A percentile compares a stretch with the other conserved stretches of the same genome.
phyloP scores from a whole-genome alignment of 2,888 invertebrate species.

The Tiliacea aurago region DNA sequence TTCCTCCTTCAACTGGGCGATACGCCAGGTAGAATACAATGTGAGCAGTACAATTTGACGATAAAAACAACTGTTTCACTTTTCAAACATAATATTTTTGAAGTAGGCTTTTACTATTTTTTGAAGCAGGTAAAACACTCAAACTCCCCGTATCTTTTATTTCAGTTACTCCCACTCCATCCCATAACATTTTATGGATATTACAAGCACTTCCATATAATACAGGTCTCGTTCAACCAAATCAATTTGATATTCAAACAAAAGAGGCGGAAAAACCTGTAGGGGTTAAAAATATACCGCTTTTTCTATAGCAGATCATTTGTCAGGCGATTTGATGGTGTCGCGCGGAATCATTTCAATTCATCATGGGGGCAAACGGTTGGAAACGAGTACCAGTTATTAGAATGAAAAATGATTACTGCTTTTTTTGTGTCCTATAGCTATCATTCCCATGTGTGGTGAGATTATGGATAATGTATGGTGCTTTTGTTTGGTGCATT shows the following conservation, averaged over 20 bases:
- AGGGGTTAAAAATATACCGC: conserved; percentile 41
- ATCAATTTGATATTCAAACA: conserved; percentile 62
- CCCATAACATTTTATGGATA: conserved; percentile 40
- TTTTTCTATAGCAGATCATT: conserved; percentile 55
- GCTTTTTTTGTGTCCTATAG: conserved; percentile 9
- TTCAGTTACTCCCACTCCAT: conserved; percentile 26
- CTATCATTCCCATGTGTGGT: neutral
- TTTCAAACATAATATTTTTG: neutral
- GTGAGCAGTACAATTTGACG: too few relatives aligned
- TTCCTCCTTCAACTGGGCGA: too few relatives aligned
- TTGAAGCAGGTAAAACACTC: conserved; percentile 16
- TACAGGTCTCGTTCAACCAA: conserved; percentile 45
- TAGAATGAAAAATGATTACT: conserved; percentile 59
- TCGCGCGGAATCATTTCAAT: conserved; percentile 60
- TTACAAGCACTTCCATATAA: conserved; percentile 24
- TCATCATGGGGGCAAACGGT: conserved; percentile 59
- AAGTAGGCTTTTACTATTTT: neutral
- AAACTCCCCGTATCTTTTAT: neutral
- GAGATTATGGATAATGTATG: neutral
- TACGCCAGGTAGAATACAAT: too few relatives aligned
- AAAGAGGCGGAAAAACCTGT: conserved; percentile 10
- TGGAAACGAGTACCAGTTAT: conserved; percentile 60
- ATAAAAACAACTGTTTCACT: neutral
- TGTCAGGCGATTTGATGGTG: conserved; percentile 62
- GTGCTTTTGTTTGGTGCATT: conserved; percentile 5